These are phyloP conservation scores for Nerophis ophidion DNA, from an alignment of 2,113 vertebrate species.

Conservation along the genomic window DNA sequence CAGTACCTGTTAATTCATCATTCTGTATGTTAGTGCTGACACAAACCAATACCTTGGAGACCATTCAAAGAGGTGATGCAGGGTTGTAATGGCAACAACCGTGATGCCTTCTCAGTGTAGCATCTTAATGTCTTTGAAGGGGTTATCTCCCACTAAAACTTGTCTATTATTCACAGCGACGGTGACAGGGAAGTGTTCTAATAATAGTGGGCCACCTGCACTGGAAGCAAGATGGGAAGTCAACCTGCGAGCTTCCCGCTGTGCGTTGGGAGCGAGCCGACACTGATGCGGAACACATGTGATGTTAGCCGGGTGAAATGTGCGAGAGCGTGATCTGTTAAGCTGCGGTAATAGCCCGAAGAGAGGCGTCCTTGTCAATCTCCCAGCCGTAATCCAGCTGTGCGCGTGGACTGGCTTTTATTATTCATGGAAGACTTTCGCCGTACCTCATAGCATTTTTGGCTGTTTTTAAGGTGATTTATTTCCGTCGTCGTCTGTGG, in stretches of 20 bases:
- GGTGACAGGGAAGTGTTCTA: not conserved
- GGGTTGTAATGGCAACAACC: no score
- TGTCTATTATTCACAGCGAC: not conserved
- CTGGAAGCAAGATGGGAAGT: conserved; percentile 15
- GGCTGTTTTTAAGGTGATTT: conserved; percentile 32
- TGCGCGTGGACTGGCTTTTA: conserved; percentile 41
- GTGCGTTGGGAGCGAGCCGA: conserved; percentile 23
- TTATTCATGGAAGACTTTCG: conserved; percentile 47
- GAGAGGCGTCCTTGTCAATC: conserved; percentile 47
- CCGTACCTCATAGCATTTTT: not conserved
- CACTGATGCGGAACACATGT: conserved; percentile 34
- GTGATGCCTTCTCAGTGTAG: no score
- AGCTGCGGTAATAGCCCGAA: conserved; percentile 30
- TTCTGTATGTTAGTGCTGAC: no score
- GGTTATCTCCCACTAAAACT: not conserved
- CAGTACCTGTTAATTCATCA: no score
- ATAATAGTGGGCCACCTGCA: conserved; percentile 16
- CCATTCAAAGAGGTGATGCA: no score
- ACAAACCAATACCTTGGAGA: no score
- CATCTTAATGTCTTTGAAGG: no score
- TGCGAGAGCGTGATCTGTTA: conserved; percentile 28
- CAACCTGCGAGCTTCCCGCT: conserved; percentile 22
- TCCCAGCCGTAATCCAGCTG: conserved; percentile 47
- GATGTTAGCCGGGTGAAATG: conserved; percentile 41
- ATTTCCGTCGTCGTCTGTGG: conserved; percentile 25